A percentile compares a stretch with the other conserved stretches of the same genome.
phyloP scores from a whole-genome alignment of 2,888 invertebrate species.

The Synanthedon tipuliformis region DNA sequence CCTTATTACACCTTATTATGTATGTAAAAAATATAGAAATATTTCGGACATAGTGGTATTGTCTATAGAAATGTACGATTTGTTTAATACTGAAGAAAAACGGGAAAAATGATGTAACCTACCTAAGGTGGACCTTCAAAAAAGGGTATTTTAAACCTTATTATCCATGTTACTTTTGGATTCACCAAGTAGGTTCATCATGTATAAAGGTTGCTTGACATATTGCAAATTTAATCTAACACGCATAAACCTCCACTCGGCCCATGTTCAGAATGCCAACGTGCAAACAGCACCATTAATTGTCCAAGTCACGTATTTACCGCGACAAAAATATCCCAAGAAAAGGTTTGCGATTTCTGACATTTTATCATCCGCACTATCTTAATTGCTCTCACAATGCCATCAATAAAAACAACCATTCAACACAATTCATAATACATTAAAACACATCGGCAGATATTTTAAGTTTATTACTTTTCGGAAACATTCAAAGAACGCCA shows the following conservation, averaged over 20 bases:
- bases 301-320: background rate
- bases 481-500: slow-evolving; percentile 22
- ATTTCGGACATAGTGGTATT: too few species aligned
- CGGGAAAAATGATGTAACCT: too few species aligned
- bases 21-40: too few species aligned
- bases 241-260: background rate
- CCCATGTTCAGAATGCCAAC: background rate
- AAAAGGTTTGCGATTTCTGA: background rate
- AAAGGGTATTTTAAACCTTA: too few species aligned
- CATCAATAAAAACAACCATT: slow-evolving; percentile 3
- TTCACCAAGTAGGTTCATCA: too few species aligned
- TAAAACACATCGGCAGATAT: slow-evolving; percentile 22
- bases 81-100: too few species aligned
- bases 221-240: background rate
- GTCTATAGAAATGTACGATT: too few species aligned
- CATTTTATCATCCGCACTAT: background rate
- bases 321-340: background rate
- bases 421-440: slow-evolving; percentile 12
- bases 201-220: background rate
- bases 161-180: too few species aligned
- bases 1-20: too few species aligned
- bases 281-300: background rate
- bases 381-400: slow-evolving; percentile 2
- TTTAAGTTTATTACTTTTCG: slow-evolving; percentile 12
- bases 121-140: too few species aligned